These are phyloP conservation scores for Eupeodes latifasciatus DNA, from an alignment of 2,888 invertebrate genomes.

Conservation along the genomic window DNA sequence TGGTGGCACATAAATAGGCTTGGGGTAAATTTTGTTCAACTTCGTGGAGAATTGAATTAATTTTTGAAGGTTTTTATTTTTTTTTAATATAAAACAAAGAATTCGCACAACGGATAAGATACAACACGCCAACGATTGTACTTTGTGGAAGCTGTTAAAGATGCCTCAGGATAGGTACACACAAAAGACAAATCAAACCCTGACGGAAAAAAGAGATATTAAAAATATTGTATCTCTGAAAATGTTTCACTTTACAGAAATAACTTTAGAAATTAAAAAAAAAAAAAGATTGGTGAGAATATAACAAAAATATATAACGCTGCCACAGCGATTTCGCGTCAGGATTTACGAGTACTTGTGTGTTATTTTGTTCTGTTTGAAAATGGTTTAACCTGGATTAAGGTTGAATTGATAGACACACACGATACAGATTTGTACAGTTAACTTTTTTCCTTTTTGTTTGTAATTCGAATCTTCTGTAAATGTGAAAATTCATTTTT, in stretches of 20 bases:
- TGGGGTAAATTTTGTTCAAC: background rate
- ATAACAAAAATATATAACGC: background rate
- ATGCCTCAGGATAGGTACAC: conserved; percentile 13
- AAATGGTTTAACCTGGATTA: conserved; percentile 21
- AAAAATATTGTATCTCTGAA: conserved; percentile 21
- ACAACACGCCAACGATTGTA: background rate
- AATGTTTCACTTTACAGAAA: conserved; percentile 25
- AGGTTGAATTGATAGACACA: conserved; percentile 1
- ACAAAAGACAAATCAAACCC: conserved; percentile 19
- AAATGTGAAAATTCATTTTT: background rate
- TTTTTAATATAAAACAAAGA: conserved; percentile 33
- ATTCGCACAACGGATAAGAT: conserved; percentile 10
- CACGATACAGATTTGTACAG: background rate
- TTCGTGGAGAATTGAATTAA: conserved; percentile 56
- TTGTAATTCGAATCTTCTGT: background rate
- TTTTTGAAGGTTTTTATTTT: conserved; percentile 32
- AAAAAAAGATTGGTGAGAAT: background rate
- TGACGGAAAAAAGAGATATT: background rate
- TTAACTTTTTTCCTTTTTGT: background rate
- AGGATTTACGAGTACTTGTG: conserved; percentile 2
- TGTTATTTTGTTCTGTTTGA: background rate
- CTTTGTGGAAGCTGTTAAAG: conserved; percentile 32
- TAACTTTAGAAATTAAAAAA: conserved; percentile 14
- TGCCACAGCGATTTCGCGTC: background rate
- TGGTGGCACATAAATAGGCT: conserved; percentile 19